Evolutionary conservation across 2,888 invertebrate genomes (phyloP).

Genomic region (Sphinx pinastri): DNA sequence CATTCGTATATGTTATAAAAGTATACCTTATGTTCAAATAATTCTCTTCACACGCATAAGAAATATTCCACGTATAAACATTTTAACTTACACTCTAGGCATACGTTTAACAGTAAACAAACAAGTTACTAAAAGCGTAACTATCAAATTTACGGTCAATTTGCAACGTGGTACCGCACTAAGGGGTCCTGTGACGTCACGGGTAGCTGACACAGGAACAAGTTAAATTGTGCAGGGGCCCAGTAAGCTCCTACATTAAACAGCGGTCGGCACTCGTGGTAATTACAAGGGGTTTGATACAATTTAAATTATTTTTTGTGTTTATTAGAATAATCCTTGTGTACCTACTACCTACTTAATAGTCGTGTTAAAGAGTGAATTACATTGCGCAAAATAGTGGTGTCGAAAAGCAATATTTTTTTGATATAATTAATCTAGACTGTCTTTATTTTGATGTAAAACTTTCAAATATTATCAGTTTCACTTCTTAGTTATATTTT

Average conservation of each 20-base stretch:
- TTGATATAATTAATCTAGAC: too few species aligned
- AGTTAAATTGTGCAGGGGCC: slow-evolving; percentile 28
- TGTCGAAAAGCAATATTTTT: too few species aligned
- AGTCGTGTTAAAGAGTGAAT: too few species aligned
- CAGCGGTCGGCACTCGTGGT: slow-evolving; percentile 7
- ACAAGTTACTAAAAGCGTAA: slow-evolving; percentile 27
- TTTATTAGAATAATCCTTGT: not conserved
- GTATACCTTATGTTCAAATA: too few species aligned
- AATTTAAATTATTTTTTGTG: not conserved
- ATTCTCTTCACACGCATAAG: not conserved
- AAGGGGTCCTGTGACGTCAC: slow-evolving; percentile 28
- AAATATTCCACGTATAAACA: not conserved
- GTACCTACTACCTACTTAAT: too few species aligned
- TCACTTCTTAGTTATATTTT: too few species aligned
- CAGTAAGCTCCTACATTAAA: slow-evolving; percentile 28
- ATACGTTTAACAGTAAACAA: slow-evolving; percentile 22
- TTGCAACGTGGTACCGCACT: slow-evolving; percentile 26
- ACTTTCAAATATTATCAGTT: too few species aligned
- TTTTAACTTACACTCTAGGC: slow-evolving; percentile 10
- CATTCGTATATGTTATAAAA: too few species aligned
- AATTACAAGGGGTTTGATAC: slow-evolving; percentile 9
- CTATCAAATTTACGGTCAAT: slow-evolving; percentile 29
- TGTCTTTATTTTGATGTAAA: too few species aligned
- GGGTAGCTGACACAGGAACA: slow-evolving; percentile 26
- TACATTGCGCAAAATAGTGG: too few species aligned